A percentile compares a stretch with the other conserved stretches of the same genome.
phyloP scores from a whole-genome alignment of 2,797 vertebrate genomes.

The Meda fulgida region DNA sequence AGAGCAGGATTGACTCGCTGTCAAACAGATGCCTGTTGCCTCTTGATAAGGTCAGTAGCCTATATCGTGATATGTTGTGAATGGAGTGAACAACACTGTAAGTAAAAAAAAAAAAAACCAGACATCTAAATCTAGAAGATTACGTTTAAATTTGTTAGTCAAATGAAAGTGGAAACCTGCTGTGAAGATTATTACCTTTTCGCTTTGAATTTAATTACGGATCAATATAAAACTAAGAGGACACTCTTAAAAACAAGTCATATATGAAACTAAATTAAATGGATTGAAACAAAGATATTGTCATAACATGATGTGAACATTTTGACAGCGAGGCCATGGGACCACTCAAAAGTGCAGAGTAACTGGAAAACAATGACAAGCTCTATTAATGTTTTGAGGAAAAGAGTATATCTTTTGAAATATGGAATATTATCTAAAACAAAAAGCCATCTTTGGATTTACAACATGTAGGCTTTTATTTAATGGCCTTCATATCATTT shows the following conservation, averaged over 20 bases:
- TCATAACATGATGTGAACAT: not conserved
- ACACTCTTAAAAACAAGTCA: not conserved
- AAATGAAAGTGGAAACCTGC: not conserved
- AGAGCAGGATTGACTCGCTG: conserved; percentile 89
- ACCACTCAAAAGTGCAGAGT: not conserved
- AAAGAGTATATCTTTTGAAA: not conserved
- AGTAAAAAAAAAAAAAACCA: not conserved
- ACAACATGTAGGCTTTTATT: not conserved
- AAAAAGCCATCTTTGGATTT: not conserved
- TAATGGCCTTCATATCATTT: too few species aligned
- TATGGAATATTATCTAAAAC: not conserved
- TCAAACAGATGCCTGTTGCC: conserved; percentile 78
- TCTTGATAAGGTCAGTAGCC: conserved; percentile 82
- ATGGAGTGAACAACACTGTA: not conserved
- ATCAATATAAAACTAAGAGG: not conserved
- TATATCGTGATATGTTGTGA: not conserved
- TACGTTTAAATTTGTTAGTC: not conserved
- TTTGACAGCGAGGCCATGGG: not conserved
- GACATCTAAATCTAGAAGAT: not conserved
- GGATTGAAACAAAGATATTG: not conserved
- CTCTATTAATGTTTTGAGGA: not conserved
- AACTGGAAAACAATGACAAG: not conserved
- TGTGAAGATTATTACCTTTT: not conserved
- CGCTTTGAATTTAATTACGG: not conserved
- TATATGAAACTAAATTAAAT: not conserved